Base-by-base conservation (phyloP, 2,113 vertebrate species). In the Callopanchax toddi region DNA sequence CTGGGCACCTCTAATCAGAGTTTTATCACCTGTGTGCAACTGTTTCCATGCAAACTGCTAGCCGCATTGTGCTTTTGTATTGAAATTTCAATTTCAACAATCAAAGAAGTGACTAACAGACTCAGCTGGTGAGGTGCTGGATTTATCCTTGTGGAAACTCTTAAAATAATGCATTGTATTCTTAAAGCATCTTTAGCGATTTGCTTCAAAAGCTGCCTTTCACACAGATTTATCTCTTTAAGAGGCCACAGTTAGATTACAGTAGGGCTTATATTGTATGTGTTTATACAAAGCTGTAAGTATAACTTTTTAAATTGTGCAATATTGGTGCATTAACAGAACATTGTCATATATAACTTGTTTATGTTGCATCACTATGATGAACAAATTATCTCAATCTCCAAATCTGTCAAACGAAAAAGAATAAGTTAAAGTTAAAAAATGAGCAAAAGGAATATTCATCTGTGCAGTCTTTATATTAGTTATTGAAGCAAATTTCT, bases 11-110 rank as follows among this genome's bases (percentile, higher is more conserved):
- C 37, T 57, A 56, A 56, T 63, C 60, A 50, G 21, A 12, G 26
- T 1, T 17, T 44, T 20, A 7, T 23, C 63, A 57, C 54, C 37
- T 44, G 59, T 42, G 44, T 75, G 26, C 53, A 66, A 22, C 87
- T 90, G 89, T 92, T 91, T 74, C 80, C 74, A 85, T 85, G 90
- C 88, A 91, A 79, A 86, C 37, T 52, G 69, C 23, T 53, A 66
- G 22, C 51, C 60, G 23, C 48, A 48, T 32, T 43, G 16, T 57
- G 60, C 23, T 42, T 43, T 36, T 63, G 54, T 43, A 15, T 39
- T 43, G 10, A 63, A 58, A 17, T 43, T 18, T 8, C 34, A n/a
- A 18, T 6, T 36, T 48, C 25, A 8, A 18, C 18, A 4, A 43
- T 59, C 20, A 65, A 8, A 48, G 68, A 63, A 61, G 42, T 57